phyloP scores from a whole-genome alignment of 1,140 invertebrate species.

The Caenorhabditis tropicalis region DNA sequence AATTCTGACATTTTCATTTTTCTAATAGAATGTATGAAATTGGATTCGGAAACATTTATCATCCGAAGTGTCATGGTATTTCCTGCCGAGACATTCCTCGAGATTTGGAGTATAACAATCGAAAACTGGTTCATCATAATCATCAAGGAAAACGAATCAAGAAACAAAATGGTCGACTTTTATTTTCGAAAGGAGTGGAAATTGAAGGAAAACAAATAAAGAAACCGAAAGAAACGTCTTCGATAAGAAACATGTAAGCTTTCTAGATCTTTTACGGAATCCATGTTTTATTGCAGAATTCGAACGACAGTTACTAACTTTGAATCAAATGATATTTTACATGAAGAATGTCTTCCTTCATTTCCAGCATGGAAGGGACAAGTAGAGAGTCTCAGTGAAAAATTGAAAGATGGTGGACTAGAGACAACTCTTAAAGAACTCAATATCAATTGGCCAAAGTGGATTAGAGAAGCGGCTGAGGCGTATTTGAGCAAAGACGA shows the following conservation, averaged over 20 bases:
- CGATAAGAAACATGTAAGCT: neutral
- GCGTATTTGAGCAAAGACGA: neutral
- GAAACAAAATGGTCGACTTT: neutral
- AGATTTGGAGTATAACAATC: neutral
- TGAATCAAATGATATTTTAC: neutral
- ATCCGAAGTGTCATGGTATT: neutral
- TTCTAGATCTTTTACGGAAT: neutral
- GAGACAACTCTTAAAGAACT: neutral
- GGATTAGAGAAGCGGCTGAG: neutral
- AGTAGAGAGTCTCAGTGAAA: neutral
- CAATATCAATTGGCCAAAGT: neutral
- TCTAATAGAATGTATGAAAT: conserved; percentile 7
- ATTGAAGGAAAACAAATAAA: conserved; percentile 20
- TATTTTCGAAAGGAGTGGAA: neutral
- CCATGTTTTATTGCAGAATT: neutral
- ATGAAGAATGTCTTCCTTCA: conserved; percentile 30
- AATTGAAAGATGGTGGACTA: neutral
- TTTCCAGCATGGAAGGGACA: conserved; percentile 45
- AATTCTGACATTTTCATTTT: neutral
- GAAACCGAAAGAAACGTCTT: neutral
- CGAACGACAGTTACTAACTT: neutral
- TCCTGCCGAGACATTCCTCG: conserved; percentile 36
- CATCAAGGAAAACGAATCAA: conserved; percentile 39
- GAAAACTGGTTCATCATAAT: neutral
- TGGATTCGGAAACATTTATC: conserved; percentile 37